These are phyloP conservation scores for Nothocercus julius DNA, from an alignment of 2,113 vertebrate genomes.

Conservation along the genomic window DNA sequence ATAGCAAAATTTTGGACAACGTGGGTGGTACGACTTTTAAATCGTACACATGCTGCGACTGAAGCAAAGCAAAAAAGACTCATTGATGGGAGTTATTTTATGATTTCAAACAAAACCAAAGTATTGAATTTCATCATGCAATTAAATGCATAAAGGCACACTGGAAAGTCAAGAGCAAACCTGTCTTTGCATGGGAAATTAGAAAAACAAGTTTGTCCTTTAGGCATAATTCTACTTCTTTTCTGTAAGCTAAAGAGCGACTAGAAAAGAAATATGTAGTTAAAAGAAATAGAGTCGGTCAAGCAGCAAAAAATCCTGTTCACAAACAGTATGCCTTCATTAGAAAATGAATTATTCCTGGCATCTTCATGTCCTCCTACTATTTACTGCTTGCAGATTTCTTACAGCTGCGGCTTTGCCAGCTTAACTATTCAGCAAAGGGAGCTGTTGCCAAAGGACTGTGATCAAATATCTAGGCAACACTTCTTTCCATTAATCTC, in stretches of 20 bases:
- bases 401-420: neutral
- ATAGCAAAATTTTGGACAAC: slow-evolving; percentile 61
- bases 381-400: neutral
- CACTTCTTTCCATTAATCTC: neutral
- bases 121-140: slow-evolving; percentile 8
- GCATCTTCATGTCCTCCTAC: neutral
- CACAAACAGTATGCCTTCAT: neutral
- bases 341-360: neutral
- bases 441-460: neutral
- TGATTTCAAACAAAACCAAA: slow-evolving; percentile 30
- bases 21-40: slow-evolving; percentile 51
- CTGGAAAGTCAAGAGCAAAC: neutral
- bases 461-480: neutral
- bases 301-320: slow-evolving; percentile 1
- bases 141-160: slow-evolving; percentile 3
- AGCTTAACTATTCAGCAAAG: neutral
- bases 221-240: neutral
- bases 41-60: slow-evolving; percentile 30
- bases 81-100: slow-evolving; percentile 27
- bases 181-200: neutral
- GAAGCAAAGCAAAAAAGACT: slow-evolving; percentile 27
- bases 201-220: neutral
- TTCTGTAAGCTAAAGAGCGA: neutral
- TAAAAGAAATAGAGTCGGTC: neutral
- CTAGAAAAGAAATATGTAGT: neutral